phyloP scores from a whole-genome alignment of 2,797 vertebrate species.

The Synaphobranchus kaupii region DNA sequence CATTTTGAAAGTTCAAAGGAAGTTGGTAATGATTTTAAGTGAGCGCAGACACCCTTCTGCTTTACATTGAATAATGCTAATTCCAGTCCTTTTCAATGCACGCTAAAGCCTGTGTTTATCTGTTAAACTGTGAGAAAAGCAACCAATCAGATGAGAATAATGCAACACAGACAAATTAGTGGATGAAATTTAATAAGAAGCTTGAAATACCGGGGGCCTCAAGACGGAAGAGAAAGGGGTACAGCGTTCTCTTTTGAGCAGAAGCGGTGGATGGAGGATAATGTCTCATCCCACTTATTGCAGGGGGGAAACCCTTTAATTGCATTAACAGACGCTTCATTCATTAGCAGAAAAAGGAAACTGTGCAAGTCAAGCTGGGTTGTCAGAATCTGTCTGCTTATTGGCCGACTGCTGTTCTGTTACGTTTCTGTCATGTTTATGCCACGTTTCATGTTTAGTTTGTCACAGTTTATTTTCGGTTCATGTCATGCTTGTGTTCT shows the following conservation, averaged over 20 bases:
- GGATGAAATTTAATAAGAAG: constrained; percentile 14
- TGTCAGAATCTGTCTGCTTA: background rate
- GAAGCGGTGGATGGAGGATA: background rate
- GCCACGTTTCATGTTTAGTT: too few species aligned
- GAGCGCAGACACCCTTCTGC: constrained; percentile 25
- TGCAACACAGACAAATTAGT: constrained; percentile 13
- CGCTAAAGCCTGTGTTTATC: constrained; percentile 34
- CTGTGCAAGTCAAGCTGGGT: background rate
- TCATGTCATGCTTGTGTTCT: too few species aligned
- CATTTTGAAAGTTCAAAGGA: constrained; percentile 50
- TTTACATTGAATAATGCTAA: constrained; percentile 44
- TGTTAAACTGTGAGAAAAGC: constrained; percentile 31
- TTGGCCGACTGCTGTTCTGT: background rate
- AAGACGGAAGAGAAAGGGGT: background rate
- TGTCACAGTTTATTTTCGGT: too few species aligned
- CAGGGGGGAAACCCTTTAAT: background rate
- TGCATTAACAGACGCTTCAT: background rate
- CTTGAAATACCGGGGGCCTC: constrained; percentile 6
- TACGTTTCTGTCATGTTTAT: too few species aligned
- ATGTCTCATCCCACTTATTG: background rate
- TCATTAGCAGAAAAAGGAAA: background rate
- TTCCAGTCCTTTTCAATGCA: constrained; percentile 29
- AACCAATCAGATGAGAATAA: background rate
- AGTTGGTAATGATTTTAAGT: constrained; percentile 44
- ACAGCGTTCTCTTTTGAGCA: background rate